Percentiles rank a stretch among this genome's conserved stretches.
Evolutionary conservation across 2,797 vertebrate species (phyloP).

Genomic region (Limosa lapponica): DNA sequence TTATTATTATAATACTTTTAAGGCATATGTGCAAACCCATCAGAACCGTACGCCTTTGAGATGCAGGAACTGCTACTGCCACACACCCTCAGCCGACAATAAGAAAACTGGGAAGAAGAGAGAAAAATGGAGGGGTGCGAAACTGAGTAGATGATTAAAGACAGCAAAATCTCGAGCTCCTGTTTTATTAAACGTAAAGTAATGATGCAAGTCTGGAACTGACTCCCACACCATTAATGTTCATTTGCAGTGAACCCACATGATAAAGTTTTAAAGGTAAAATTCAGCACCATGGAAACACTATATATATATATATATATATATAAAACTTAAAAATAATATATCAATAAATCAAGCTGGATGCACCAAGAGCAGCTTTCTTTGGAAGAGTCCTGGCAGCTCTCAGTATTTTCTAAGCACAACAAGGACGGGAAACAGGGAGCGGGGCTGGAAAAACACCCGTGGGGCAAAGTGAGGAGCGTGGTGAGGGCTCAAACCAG

Average conservation of each 20-base stretch:
- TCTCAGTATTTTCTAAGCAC: not conserved
- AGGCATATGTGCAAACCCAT: not conserved
- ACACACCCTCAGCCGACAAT: not conserved
- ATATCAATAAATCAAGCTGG: slow-evolving; percentile 23
- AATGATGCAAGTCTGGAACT: slow-evolving; percentile 5
- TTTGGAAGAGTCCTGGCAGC: not conserved
- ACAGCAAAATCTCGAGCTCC: slow-evolving; percentile 20
- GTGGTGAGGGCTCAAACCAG: not conserved
- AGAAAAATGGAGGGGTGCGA: not conserved
- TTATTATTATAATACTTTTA: not conserved
- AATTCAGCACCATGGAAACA: slow-evolving; percentile 62
- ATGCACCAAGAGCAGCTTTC: not conserved
- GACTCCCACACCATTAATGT: slow-evolving; percentile 32
- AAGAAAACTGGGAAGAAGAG: not conserved
- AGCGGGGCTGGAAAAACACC: not conserved
- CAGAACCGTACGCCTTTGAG: not conserved
- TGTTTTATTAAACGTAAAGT: slow-evolving; percentile 28
- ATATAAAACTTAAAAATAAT: not conserved
- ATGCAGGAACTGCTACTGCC: not conserved
- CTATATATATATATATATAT: slow-evolving; percentile 4
- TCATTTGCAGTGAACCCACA: not conserved
- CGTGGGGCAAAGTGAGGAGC: not conserved
- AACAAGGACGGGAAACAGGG: not conserved
- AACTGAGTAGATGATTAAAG: not conserved
- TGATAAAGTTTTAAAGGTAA: slow-evolving; percentile 32